Base-by-base conservation (phyloP, 2,797 vertebrate genomes). In the Siniperca obscura region DNA sequence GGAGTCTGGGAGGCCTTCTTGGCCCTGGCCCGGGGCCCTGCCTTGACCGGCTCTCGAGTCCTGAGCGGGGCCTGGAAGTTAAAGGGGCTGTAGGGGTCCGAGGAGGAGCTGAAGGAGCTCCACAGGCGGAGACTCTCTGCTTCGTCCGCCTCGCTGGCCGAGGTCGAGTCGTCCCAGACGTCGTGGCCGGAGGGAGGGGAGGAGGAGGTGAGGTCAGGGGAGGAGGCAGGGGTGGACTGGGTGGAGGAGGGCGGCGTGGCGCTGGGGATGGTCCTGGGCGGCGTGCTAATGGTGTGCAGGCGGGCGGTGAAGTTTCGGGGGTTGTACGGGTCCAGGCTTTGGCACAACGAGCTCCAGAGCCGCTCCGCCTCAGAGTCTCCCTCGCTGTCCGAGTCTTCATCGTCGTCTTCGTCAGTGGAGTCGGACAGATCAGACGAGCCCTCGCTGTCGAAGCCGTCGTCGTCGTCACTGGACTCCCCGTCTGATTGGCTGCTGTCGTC, bases 391-490 rank as follows among this genome's bases (percentile, higher is more conserved):
- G 84, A 90, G 53, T 84, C 83, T 2, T 87, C 91, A 0, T 86
- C 89, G 0, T 92, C 92, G 0, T 90, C 90, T 1, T 92, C 89
- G 1, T 91, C 89, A 0, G 59, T 82, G 0, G 91, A 91, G 27
- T 93, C 90, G 0, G 93, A 94, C 27, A 87, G 55, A 2, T 91
- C 95, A 0, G 97, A 97, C 2, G 95, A 95, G 42, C 93, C 93
- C 12, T 97, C 97, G 0, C 98, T 98, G 69, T 98, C 95, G 67
- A 99, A 99, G 2, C 98, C 98, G 1, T 97, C 97, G 0, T 97
- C 96, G 4, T 94, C 93, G 0, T 83, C 92, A 1, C 84, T 92
- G 38, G 90, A 92, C 87, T 93, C 94, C 0, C 17, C 11, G 0
- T 89, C 96, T 4, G 80, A 95, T 0, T 84, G 92, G 3, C 92